Conservation (phyloP, 2,113 vertebrate species). For the Seriola rivoliana region DNA sequence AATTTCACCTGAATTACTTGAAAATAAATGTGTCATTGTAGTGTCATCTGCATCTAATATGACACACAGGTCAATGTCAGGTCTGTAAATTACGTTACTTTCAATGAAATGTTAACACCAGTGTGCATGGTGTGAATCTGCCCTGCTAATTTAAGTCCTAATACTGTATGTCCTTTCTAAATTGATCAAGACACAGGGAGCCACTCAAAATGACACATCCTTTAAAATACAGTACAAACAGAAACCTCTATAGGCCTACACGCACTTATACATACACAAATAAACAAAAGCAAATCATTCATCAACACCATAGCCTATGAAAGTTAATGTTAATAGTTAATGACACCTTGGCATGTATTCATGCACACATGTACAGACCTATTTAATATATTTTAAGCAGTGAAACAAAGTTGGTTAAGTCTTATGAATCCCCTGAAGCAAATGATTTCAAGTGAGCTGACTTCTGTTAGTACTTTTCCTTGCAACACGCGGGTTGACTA, state of each 20-base stretch:
- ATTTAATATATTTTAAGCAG: neutral
- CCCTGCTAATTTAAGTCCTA: neutral
- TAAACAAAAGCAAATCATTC: neutral
- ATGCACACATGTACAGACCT: neutral
- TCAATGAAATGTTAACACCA: neutral
- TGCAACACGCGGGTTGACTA: too few relatives aligned
- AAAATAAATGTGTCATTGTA: neutral
- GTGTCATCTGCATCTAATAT: neutral
- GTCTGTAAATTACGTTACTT: neutral
- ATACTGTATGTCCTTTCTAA: neutral
- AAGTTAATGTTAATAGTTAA: neutral
- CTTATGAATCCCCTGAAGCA: neutral
- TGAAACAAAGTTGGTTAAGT: conserved; percentile 11
- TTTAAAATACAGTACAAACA: neutral
- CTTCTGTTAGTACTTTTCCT: neutral
- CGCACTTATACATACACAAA: neutral
- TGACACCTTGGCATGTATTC: neutral
- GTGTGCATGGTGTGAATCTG: neutral
- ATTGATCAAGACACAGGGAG: neutral
- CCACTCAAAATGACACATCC: neutral
- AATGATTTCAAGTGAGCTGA: neutral
- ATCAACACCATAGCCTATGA: neutral
- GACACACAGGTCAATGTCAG: neutral
- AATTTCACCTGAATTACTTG: neutral
- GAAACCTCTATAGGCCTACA: neutral